Conservation (phyloP, 1,140 invertebrate species). For the Zaprionus lachaisei region DNA sequence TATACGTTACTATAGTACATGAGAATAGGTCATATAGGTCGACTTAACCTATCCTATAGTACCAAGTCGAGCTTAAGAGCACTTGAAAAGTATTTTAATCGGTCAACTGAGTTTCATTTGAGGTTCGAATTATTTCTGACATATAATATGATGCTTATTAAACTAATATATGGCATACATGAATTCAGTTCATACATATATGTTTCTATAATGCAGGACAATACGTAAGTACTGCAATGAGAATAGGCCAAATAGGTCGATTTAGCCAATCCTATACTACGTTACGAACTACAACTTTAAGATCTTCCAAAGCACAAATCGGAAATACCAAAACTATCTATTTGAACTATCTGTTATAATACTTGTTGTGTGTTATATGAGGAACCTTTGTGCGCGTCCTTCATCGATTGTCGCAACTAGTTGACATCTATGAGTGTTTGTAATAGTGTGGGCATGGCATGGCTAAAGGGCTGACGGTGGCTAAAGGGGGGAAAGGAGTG, state of each 20-base stretch:
- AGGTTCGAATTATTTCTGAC: too few relatives aligned
- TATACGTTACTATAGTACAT: too few relatives aligned
- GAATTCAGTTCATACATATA: too few relatives aligned
- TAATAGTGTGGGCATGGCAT: background rate
- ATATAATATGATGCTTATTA: background rate
- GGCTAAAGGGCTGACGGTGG: background rate
- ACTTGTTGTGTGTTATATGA: background rate
- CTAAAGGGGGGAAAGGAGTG: too few relatives aligned
- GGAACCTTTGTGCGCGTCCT: background rate
- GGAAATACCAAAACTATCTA: background rate
- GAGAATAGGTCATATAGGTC: too few relatives aligned
- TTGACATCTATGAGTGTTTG: slow-evolving; percentile 6
- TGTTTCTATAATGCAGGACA: too few relatives aligned
- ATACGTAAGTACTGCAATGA: too few relatives aligned
- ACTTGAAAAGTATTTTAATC: background rate
- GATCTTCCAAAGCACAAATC: background rate
- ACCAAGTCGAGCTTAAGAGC: background rate
- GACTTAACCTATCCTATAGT: too few relatives aligned
- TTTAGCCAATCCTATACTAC: too few relatives aligned
- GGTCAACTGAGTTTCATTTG: background rate
- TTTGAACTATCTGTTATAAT: background rate
- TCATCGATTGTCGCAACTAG: slow-evolving; percentile 3
- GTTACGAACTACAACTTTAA: background rate
- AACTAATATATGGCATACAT: background rate
- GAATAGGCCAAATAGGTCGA: too few relatives aligned